A percentile compares a stretch with the other conserved stretches of the same genome.
These are phyloP conservation scores for Rhorus exstirpatorius DNA, from an alignment of 2,888 invertebrate genomes.

Conservation along the genomic window DNA sequence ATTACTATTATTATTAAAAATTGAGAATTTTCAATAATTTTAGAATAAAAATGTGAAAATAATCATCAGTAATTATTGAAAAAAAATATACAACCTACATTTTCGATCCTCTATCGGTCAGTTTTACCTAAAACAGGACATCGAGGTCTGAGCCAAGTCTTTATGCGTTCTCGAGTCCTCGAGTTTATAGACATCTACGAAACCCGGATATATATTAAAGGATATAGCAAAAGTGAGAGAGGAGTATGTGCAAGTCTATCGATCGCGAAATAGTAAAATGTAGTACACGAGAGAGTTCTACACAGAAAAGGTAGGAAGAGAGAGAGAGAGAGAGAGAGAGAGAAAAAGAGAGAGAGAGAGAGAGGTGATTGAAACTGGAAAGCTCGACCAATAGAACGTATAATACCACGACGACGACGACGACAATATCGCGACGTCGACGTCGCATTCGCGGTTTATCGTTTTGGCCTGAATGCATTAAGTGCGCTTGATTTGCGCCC, in stretches of 20 bases:
- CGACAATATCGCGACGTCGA: constrained; percentile 35
- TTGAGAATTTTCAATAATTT: constrained; percentile 19
- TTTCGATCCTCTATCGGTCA: background rate
- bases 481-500: constrained; percentile 77
- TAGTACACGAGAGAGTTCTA: constrained; percentile 21
- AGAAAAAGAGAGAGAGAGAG: background rate
- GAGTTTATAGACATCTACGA: constrained; percentile 26
- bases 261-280: constrained; percentile 30
- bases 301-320: constrained; percentile 14
- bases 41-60: background rate
- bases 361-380: background rate
- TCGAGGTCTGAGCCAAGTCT: too few species aligned
- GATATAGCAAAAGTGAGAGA: constrained; percentile 7
- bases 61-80: background rate
- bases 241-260: constrained; percentile 39
- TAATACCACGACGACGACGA: constrained; percentile 43
- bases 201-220: constrained; percentile 38
- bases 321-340: constrained; percentile 19
- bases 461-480: constrained; percentile 78
- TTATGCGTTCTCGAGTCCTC: constrained; percentile 14
- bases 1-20: too few species aligned
- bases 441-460: constrained; percentile 76
- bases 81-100: too few species aligned
- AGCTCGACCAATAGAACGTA: constrained; percentile 40
- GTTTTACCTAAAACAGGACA: constrained; percentile 30